Conservation (phyloP, 2,888 invertebrate species). For the Xestia xanthographa region DNA sequence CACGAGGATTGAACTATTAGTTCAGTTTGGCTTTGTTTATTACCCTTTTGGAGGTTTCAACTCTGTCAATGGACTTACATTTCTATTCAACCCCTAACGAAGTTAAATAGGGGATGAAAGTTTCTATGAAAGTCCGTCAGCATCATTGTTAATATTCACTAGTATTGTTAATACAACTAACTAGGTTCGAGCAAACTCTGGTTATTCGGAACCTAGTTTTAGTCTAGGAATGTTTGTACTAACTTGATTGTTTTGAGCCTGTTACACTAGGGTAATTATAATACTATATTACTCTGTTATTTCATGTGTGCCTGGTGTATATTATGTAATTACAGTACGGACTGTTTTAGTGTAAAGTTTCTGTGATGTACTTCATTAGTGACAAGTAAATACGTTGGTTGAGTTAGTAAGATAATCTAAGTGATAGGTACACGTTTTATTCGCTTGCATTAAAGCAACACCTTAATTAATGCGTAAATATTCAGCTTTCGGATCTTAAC, state of each 20-base stretch:
- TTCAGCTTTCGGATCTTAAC: not conserved
- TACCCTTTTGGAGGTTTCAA: not conserved
- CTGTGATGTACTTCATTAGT: slow-evolving; percentile 34
- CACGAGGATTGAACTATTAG: not conserved
- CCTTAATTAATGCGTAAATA: not conserved
- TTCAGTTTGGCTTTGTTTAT: not conserved
- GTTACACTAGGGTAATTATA: slow-evolving; percentile 18
- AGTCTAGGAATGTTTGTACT: slow-evolving; percentile 29
- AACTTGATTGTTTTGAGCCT: slow-evolving; percentile 35
- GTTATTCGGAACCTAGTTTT: slow-evolving; percentile 11
- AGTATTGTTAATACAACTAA: slow-evolving; percentile 22
- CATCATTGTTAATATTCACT: slow-evolving; percentile 17
- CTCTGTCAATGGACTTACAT: not conserved
- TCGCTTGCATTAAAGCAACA: not conserved
- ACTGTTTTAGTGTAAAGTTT: slow-evolving; percentile 25
- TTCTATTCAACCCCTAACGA: too few species aligned
- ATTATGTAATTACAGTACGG: slow-evolving; percentile 3
- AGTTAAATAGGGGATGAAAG: too few species aligned
- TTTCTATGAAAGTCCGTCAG: too few species aligned
- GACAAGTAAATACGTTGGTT: slow-evolving; percentile 12
- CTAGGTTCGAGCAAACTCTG: not conserved
- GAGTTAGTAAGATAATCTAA: not conserved
- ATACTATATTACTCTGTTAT: slow-evolving; percentile 21
- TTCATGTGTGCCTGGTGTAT: slow-evolving; percentile 28
- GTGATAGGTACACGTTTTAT: not conserved